These are phyloP conservation scores for Andrena marginata DNA, from an alignment of 2,888 invertebrate genomes.

Conservation along the genomic window DNA sequence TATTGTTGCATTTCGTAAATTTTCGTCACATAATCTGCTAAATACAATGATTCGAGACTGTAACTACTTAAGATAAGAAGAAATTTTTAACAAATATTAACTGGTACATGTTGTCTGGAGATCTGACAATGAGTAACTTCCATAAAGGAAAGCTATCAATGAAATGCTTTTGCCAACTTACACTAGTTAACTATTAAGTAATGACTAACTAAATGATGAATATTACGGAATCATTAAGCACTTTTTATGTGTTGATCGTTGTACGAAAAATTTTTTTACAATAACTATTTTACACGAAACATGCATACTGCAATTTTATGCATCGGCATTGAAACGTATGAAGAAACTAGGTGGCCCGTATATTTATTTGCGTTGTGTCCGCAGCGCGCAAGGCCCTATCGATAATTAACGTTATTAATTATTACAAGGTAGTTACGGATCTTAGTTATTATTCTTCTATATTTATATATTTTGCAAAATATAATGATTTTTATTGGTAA, in stretches of 20 bases:
- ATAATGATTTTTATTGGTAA: slow-evolving; percentile 83
- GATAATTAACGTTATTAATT: slow-evolving; percentile 77
- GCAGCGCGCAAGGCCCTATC: slow-evolving; percentile 67
- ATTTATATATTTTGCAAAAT: slow-evolving; percentile 83
- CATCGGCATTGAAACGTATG: slow-evolving; percentile 71
- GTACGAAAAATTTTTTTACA: slow-evolving; percentile 78
- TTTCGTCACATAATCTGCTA: slow-evolving; percentile 62
- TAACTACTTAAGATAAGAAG: slow-evolving; percentile 73
- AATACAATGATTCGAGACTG: slow-evolving; percentile 76
- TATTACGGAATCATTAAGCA: slow-evolving; percentile 78
- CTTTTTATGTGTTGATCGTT: slow-evolving; percentile 79
- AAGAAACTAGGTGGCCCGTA: slow-evolving; percentile 67
- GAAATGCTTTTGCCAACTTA: slow-evolving; percentile 81
- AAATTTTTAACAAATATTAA: slow-evolving; percentile 68
- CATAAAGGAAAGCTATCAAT: slow-evolving; percentile 63
- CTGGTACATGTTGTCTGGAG: slow-evolving; percentile 73
- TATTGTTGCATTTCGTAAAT: slow-evolving; percentile 48
- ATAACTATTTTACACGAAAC: slow-evolving; percentile 78
- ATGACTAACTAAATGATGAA: slow-evolving; percentile 77
- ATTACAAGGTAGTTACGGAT: slow-evolving; percentile 78
- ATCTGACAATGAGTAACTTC: slow-evolving; percentile 68
- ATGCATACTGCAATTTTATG: slow-evolving; percentile 70
- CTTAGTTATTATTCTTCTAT: slow-evolving; percentile 82
- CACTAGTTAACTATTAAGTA: slow-evolving; percentile 78
- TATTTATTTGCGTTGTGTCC: slow-evolving; percentile 70